These are phyloP conservation scores for Theodoxus fluviatilis DNA, from an alignment of 2,888 invertebrate genomes.

Conservation along the genomic window DNA sequence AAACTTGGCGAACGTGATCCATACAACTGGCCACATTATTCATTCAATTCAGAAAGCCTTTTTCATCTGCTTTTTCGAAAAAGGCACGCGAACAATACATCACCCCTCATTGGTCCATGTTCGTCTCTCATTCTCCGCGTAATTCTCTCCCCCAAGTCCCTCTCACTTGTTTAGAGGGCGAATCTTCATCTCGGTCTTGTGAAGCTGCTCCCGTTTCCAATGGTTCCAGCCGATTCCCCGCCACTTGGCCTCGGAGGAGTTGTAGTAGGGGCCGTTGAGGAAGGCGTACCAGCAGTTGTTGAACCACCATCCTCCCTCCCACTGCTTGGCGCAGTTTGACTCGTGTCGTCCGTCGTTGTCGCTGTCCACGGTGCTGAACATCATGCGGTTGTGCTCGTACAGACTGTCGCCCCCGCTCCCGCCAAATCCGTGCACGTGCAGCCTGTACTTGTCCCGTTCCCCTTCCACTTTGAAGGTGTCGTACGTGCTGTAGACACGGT, in stretches of 20 bases:
- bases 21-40: no score
- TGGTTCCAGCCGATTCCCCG: constrained; percentile 63
- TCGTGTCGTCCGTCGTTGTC: constrained; percentile 82
- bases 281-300: constrained; percentile 94
- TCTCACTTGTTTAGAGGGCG: constrained; percentile 40
- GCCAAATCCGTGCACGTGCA: constrained; percentile 52
- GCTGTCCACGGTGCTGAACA: constrained; percentile 86
- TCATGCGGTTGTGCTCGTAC: constrained; percentile 87
- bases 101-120: no score
- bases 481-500: constrained; percentile 58
- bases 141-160: not conserved
- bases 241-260: constrained; percentile 52
- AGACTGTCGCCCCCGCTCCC: constrained; percentile 89
- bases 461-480: constrained; percentile 49
- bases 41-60: no score
- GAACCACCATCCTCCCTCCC: constrained; percentile 97
- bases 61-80: no score
- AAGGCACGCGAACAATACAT: no score
- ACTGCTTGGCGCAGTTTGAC: constrained; percentile 89
- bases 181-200: constrained; percentile 64
- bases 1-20: no score
- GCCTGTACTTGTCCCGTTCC: constrained; percentile 56
- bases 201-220: constrained; percentile 63
- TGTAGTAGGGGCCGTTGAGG: constrained; percentile 86
- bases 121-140: no score